phyloP scores from a whole-genome alignment of 2,113 vertebrate species.

The Erpornis zantholeuca region DNA sequence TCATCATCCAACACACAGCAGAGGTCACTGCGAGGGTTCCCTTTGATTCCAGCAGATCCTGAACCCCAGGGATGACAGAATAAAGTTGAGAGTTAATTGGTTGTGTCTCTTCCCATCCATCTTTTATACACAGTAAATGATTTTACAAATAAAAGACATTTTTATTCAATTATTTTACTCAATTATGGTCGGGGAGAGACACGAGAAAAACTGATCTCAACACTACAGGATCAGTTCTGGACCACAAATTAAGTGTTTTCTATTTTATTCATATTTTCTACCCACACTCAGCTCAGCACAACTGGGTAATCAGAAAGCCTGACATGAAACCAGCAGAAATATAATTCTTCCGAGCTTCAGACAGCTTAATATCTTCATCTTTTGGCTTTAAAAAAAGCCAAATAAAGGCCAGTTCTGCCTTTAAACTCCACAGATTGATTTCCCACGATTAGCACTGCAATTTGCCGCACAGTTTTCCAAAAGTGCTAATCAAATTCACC shows the following conservation, averaged over 20 bases:
- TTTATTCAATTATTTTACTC: neutral
- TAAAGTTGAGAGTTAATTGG: neutral
- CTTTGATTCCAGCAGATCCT: neutral
- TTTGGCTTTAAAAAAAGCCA: neutral
- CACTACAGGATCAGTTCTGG: neutral
- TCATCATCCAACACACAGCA: neutral
- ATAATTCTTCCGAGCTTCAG: neutral
- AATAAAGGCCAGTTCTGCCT: neutral
- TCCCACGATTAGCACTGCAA: neutral
- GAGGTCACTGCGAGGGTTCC: neutral
- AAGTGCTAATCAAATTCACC: constrained; percentile 43
- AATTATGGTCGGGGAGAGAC: neutral
- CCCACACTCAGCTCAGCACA: neutral
- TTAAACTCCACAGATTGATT: neutral
- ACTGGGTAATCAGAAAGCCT: neutral
- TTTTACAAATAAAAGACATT: neutral
- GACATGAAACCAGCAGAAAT: neutral
- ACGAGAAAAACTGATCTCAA: neutral
- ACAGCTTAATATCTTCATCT: neutral
- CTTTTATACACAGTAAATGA: neutral
- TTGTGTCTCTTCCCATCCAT: neutral
- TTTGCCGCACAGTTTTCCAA: neutral
- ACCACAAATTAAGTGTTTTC: neutral
- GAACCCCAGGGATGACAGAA: neutral
- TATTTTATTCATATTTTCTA: neutral